Base-by-base conservation (phyloP, 2,113 vertebrate genomes). In the Aspiorhynchus laticeps region DNA sequence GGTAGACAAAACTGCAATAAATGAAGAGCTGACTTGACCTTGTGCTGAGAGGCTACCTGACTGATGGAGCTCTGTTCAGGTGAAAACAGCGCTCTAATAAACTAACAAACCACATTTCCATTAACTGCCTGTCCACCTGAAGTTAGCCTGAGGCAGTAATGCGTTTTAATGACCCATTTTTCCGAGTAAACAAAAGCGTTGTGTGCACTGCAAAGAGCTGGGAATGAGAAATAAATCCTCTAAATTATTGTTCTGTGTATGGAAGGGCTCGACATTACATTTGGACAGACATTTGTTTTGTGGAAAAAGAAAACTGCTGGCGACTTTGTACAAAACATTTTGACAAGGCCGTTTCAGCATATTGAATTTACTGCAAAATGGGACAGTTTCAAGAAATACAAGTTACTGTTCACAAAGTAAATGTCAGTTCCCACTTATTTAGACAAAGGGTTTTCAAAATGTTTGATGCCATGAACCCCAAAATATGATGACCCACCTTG, bases 1-100 rank as follows among this genome's bases (percentile, higher is more conserved):
- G 88, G 63, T 41, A 83, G 74, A 73, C 81, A 87, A 87, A 89
- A 89, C 76, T 84, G 85, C 31, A 24, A 80, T 84, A 74, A 85
- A 71, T 75, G 38, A 87, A 89, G 75, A 19, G 31, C 76, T 81
- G 33, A 43, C 19, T 80, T 87, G 81, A 84, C 81, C 85, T 89
- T 87, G 67, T 74, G 51, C 56, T 28, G 73, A 71, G 38, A 19
- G 36, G 28, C 33, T 15, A 65, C 1, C 74, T n/a, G 80, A 88
- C 17, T 83, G 51, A 71, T 31, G 6, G 61, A 79, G 80, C 63
- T 61, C 10, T 51, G 63, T 43, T 12, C 71, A 14, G 38, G 71
- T 24, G 10, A 43, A n/a, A 74, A 74, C 10, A n/a, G 71, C 10
- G 2, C 71, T 43, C 38, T 43, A 74, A 74, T 74, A 43, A 74